Evolutionary conservation across 2,888 invertebrate genomes (phyloP), one percentile per base, ranked within the genome.

Genomic region (Brenthis ino): DNA sequence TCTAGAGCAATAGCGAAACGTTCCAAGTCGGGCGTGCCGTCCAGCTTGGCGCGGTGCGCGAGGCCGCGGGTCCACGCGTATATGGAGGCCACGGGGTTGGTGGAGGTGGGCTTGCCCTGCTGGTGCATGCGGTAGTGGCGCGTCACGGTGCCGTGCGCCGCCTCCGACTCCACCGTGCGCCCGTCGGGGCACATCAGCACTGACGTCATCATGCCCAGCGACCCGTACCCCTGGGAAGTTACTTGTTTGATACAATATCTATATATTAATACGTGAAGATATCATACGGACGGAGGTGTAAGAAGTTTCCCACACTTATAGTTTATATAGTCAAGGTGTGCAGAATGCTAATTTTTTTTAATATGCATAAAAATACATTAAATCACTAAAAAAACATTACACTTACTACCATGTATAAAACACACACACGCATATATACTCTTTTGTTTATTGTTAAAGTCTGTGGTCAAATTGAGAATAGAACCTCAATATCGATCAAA

Each of bases 101-200:
- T 98, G 73, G 97, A 97, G 2, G 98, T 98, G 64, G 95, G 94
- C 80, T 96, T 94, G 67, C 98, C 98, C 91, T 97, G 95, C 88
- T 97, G 97, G 85, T 97, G 97, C 94, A 95, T 94, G 80, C 97
- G 95, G 92, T 96, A 98, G 93, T 98, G 97, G 67, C 97, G 94
- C 11, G 97, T 98, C 69, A 98, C 98, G 6, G 98, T 98, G 73
- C 98, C 98, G 88, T 98, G 98, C 57, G 98, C 98, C 51, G 98
- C 98, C 88, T 98, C 98, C 0, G 98, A 95, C 91, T 98, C 98
- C 71, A 98, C 95, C 0, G 98, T 98, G 85, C 96, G 96, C 2
- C 94, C 94, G 82, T 94, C 98, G 0, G 98, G 98, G 83, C 98
- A 98, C 93, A 98, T 95, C 69, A 98, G 93, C 43, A 98, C 97